Evolutionary conservation across 2,113 vertebrate species (phyloP).

Genomic region (Xiphophorus maculatus): DNA sequence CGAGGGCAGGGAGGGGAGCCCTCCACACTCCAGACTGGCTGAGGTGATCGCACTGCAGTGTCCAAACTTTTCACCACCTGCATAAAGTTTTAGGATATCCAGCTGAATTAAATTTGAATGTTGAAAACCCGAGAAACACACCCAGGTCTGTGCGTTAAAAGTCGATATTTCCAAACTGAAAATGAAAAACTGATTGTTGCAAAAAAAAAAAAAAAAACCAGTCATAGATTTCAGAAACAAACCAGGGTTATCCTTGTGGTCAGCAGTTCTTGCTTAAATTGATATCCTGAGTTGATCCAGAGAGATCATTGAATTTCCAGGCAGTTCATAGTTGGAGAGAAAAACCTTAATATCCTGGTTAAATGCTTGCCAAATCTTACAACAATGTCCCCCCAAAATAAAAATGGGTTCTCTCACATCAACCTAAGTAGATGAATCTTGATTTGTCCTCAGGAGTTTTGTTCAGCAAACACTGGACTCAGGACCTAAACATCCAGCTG

Average conservation of each 20-base stretch:
- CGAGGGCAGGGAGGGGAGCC: constrained; percentile 81
- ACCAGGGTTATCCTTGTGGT: background rate
- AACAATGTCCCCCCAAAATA: constrained; percentile 43
- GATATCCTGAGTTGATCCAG: constrained; percentile 24
- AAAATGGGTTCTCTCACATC: constrained; percentile 13
- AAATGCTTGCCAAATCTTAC: constrained; percentile 24
- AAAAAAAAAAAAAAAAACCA: constrained; percentile 19
- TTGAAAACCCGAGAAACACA: background rate
- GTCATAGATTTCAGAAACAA: constrained; percentile 25
- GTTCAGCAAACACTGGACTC: constrained; percentile 40
- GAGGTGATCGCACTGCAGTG: constrained; percentile 34
- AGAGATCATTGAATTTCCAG: constrained; percentile 35
- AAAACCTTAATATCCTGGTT: constrained; percentile 40
- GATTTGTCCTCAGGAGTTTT: constrained; percentile 45
- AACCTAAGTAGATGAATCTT: constrained; percentile 45
- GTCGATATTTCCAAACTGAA: background rate
- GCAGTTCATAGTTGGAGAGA: background rate
- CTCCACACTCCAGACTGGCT: constrained; percentile 63
- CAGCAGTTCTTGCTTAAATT: constrained; percentile 13
- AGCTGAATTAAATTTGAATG: background rate
- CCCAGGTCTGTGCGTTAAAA: background rate
- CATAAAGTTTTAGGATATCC: constrained; percentile 24
- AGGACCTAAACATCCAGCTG: constrained; percentile 49
- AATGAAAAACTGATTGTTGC: constrained; percentile 23
- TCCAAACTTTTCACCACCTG: constrained; percentile 37